Percentiles rank a stretch among this genome's conserved stretches.
Conservation (phyloP, 1,140 invertebrate genomes). For the Bombus sibiricus region DNA sequence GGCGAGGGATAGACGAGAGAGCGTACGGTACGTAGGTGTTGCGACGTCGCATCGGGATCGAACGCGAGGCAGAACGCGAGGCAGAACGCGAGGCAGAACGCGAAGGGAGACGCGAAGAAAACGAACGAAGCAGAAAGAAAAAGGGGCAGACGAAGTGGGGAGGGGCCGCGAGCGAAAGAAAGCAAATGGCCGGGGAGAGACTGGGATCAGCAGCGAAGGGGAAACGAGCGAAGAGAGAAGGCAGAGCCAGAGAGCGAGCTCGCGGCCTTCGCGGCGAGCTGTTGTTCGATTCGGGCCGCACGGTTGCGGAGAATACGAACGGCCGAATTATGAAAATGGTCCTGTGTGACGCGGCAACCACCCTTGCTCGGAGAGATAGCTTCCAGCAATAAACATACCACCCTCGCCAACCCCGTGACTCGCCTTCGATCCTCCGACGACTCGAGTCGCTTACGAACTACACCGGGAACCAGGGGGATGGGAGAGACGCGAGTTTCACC, state of each 20-base stretch:
- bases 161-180: conserved; percentile 43
- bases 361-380: conserved; percentile 80
- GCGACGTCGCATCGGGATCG: not conserved
- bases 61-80: conserved; percentile 6
- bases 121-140: conserved; percentile 48
- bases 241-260: conserved; percentile 36
- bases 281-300: conserved; percentile 81
- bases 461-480: conserved; percentile 12
- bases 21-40: not conserved
- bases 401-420: conserved; percentile 50
- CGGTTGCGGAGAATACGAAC: conserved; percentile 83
- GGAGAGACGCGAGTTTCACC: conserved; percentile 27
- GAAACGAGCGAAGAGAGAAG: conserved; percentile 41
- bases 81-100: not conserved
- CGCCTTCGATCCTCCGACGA: conserved; percentile 44
- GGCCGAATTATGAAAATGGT: conserved; percentile 85
- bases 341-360: conserved; percentile 80
- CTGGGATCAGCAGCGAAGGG: conserved; percentile 10
- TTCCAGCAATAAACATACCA: conserved; percentile 82
- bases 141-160: conserved; percentile 27
- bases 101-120: conserved; percentile 45
- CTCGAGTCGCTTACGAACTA: conserved; percentile 56
- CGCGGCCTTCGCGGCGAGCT: conserved; percentile 68
- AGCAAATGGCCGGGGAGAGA: conserved; percentile 40
- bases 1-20: not conserved